A percentile compares a stretch with the other conserved stretches of the same genome.
Conservation (phyloP, 2,113 vertebrate species). For the Pelobates fuscus region DNA sequence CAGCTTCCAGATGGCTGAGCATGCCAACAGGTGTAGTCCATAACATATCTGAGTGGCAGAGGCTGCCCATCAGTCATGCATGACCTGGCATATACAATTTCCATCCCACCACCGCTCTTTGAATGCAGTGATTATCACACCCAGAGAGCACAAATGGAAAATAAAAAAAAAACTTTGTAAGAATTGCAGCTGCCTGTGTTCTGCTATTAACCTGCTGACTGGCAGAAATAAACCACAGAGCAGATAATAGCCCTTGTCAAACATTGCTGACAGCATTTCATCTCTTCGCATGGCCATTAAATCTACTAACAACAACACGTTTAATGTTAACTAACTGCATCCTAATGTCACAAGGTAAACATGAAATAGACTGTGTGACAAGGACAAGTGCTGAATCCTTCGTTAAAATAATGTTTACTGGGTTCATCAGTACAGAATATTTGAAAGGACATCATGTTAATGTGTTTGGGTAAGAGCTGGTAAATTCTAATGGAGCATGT, state of each 20-base stretch:
- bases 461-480: too few relatives aligned
- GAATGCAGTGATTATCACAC: not conserved
- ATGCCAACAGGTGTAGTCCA: too few relatives aligned
- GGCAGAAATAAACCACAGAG: not conserved
- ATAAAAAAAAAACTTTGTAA: not conserved
- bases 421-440: too few relatives aligned
- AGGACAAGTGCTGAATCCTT: too few relatives aligned
- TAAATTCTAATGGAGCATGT: too few relatives aligned
- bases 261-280: not conserved
- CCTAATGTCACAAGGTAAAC: not conserved
- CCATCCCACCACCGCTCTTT: not conserved
- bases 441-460: too few relatives aligned
- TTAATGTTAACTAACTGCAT: not conserved
- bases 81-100: not conserved
- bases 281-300: not conserved
- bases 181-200: not conserved
- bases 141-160: not conserved
- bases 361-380: too few relatives aligned
- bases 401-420: too few relatives aligned
- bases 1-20: too few relatives aligned
- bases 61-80: not conserved
- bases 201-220: slow-evolving; percentile 1
- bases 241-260: not conserved
- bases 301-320: not conserved
- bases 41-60: too few relatives aligned